Percentiles rank a stretch among this genome's conserved stretches.
These are phyloP conservation scores for Sarcophaga carnaria DNA, from an alignment of 2,888 invertebrate species.

Conservation along the genomic window DNA sequence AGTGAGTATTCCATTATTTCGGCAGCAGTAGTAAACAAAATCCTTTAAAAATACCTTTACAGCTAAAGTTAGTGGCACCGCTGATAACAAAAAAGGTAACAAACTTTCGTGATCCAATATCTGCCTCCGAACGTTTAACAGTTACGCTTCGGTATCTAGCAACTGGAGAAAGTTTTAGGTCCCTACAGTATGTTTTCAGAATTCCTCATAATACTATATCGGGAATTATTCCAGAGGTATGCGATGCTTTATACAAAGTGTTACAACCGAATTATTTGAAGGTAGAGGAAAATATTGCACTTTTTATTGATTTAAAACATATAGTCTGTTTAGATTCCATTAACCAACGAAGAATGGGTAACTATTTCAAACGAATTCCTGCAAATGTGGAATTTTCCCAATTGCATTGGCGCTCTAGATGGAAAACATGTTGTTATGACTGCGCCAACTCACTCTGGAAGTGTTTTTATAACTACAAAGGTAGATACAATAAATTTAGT, in stretches of 20 bases:
- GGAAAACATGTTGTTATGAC: conserved; percentile 45
- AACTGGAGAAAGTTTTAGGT: conserved; percentile 29
- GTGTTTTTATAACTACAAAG: conserved; percentile 58
- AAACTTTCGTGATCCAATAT: conserved; percentile 9
- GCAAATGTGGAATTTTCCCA: conserved; percentile 42
- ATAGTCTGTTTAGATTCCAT: conserved; percentile 14
- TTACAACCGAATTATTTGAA: conserved; percentile 18
- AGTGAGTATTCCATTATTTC: conserved; percentile 1
- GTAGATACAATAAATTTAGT: background rate
- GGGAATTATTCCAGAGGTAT: conserved; percentile 20
- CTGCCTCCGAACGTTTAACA: conserved; percentile 17
- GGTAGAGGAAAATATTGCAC: background rate
- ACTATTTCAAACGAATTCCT: conserved; percentile 18
- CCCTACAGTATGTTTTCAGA: conserved; percentile 13
- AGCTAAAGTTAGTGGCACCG: background rate
- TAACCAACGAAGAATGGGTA: conserved; percentile 13
- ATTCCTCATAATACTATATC: conserved; percentile 33
- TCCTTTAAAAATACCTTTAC: too few species aligned
- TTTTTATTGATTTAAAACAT: background rate
- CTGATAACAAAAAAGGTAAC: background rate
- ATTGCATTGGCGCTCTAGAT: conserved; percentile 48
- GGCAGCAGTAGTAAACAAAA: too few species aligned
- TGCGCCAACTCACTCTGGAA: conserved; percentile 50
- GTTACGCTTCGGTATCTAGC: conserved; percentile 31
- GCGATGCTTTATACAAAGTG: conserved; percentile 18